A percentile compares a stretch with the other conserved stretches of the same genome.
Conservation (phyloP, 2,113 vertebrate species). For the Coracopsis vasa region DNA sequence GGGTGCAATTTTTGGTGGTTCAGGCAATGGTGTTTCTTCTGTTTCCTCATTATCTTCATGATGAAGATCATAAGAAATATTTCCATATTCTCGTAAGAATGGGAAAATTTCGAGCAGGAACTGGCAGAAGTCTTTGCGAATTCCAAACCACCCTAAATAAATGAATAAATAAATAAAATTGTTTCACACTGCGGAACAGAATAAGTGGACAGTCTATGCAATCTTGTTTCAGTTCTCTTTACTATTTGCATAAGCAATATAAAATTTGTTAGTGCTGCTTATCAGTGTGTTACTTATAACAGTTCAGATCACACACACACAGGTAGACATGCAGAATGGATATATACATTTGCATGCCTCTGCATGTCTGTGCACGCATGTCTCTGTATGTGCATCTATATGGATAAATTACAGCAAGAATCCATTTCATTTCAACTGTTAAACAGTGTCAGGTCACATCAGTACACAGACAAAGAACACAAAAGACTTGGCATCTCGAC, state of each 20-base stretch:
- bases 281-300: neutral
- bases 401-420: neutral
- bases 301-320: neutral
- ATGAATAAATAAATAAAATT: neutral
- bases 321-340: neutral
- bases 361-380: neutral
- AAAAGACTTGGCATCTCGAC: neutral
- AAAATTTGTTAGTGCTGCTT: neutral
- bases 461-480: neutral
- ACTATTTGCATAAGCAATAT: neutral
- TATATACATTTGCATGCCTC: neutral
- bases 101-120: constrained; percentile 97
- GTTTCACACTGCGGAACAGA: neutral
- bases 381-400: neutral
- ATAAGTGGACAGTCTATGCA: neutral
- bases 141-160: constrained; percentile 95
- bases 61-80: constrained; percentile 95
- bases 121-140: constrained; percentile 98
- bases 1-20: constrained; percentile 92
- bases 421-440: neutral
- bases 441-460: neutral
- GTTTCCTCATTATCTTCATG: constrained; percentile 89
- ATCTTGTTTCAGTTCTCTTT: neutral
- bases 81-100: constrained; percentile 94
- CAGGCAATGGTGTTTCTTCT: constrained; percentile 87